Conservation (phyloP, 2,113 vertebrate genomes). For the Neoarius graeffei region DNA sequence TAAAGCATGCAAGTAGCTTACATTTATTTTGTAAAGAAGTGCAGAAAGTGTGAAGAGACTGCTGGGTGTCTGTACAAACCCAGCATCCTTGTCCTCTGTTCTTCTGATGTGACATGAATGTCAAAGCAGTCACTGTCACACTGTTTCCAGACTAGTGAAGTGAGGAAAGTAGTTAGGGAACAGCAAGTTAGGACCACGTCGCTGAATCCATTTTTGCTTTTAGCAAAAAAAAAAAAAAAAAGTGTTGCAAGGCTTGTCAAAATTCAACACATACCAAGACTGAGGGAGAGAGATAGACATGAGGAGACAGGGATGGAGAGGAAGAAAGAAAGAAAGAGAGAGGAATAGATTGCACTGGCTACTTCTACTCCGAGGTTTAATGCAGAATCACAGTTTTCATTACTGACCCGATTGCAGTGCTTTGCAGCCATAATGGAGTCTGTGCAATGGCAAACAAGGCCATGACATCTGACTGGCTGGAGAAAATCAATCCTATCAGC, state of each 20-base stretch:
- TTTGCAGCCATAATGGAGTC: slow-evolving; percentile 60
- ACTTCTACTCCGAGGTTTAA: slow-evolving; percentile 52
- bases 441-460: slow-evolving; percentile 54
- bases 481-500: slow-evolving; percentile 63
- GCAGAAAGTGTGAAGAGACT: slow-evolving; percentile 5
- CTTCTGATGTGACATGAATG: slow-evolving; percentile 31
- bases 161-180: slow-evolving; percentile 26
- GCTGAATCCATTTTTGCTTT: slow-evolving; percentile 44
- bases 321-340: slow-evolving; percentile 36
- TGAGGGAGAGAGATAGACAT: slow-evolving; percentile 4
- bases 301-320: slow-evolving; percentile 1
- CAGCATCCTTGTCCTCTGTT: background rate
- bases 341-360: slow-evolving; percentile 53
- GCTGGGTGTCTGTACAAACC: background rate
- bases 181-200: slow-evolving; percentile 23
- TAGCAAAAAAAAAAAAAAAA: slow-evolving; percentile 33
- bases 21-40: background rate
- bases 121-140: slow-evolving; percentile 38
- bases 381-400: slow-evolving; percentile 60
- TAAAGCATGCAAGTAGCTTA: background rate
- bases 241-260: slow-evolving; percentile 49
- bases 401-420: slow-evolving; percentile 60
- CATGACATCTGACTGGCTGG: slow-evolving; percentile 34
- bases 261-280: slow-evolving; percentile 39
- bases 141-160: slow-evolving; percentile 46